Evolutionary conservation across 2,888 invertebrate genomes (phyloP).

Genomic region (Listrodromus nycthemerus): DNA sequence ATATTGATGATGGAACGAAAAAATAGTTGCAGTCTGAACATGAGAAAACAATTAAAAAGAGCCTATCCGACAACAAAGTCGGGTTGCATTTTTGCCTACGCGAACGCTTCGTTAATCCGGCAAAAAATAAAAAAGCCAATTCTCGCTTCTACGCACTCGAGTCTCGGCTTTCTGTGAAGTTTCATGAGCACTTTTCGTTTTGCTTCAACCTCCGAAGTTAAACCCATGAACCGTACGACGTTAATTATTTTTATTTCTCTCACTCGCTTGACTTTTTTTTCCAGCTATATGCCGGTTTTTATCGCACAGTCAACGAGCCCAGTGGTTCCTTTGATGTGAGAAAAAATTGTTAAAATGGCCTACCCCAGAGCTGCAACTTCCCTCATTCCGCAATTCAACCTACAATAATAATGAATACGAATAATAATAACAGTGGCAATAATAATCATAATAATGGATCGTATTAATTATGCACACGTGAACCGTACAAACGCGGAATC

Average conservation of each 20-base stretch:
- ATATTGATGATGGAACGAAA: neutral
- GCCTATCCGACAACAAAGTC: neutral
- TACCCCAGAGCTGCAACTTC: no score
- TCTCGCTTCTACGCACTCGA: neutral
- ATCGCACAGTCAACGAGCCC: neutral
- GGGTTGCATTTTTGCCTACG: neutral
- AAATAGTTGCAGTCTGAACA: no score
- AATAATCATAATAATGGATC: neutral
- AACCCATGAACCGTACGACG: neutral
- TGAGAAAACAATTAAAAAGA: no score
- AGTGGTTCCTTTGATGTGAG: neutral
- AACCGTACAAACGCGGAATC: slow-evolving; percentile 22
- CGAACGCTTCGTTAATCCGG: neutral
- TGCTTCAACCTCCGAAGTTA: neutral
- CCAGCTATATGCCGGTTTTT: neutral
- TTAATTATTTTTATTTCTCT: slow-evolving; percentile 1
- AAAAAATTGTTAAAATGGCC: neutral
- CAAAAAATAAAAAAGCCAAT: neutral
- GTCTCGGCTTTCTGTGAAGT: neutral
- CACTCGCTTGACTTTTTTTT: neutral
- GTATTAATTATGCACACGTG: slow-evolving; percentile 13
- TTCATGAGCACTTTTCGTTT: neutral
- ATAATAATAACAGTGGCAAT: neutral
- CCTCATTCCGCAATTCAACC: neutral
- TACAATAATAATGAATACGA: neutral